phyloP scores from a whole-genome alignment of 1,140 invertebrate genomes.

The Drosophila subpulchrella region DNA sequence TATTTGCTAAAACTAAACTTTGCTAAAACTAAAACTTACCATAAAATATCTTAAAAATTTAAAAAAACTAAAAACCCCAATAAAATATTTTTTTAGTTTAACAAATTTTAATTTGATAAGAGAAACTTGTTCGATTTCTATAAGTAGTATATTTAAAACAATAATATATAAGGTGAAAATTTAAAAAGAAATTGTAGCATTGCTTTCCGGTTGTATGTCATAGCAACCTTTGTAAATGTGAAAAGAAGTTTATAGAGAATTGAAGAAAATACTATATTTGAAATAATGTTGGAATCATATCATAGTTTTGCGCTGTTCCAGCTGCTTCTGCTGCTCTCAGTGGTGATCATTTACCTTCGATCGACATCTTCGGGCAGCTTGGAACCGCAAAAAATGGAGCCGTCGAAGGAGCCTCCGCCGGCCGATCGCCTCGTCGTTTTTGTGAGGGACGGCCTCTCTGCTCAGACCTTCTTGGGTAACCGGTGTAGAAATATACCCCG shows the following conservation, averaged over 20 bases:
- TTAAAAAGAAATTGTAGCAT: too few relatives aligned
- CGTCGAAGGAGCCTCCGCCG: conserved; percentile 85
- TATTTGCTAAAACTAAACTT: too few relatives aligned
- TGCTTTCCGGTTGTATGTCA: background rate
- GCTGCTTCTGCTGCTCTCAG: conserved; percentile 85
- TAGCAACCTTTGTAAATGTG: background rate
- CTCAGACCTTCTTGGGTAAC: conserved; percentile 89
- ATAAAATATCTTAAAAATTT: too few relatives aligned
- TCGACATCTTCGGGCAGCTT: conserved; percentile 86
- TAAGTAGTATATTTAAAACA: too few relatives aligned
- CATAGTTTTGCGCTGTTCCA: conserved; percentile 78
- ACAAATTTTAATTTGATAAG: too few relatives aligned
- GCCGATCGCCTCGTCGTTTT: conserved; percentile 93
- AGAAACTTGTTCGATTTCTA: too few relatives aligned
- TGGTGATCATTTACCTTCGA: conserved; percentile 88
- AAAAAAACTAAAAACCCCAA: too few relatives aligned
- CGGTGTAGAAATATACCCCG: conserved; percentile 45
- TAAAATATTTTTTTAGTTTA: too few relatives aligned
- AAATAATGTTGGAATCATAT: conserved; percentile 23
- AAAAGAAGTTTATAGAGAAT: background rate
- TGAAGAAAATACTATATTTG: background rate
- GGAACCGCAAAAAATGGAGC: conserved; percentile 82
- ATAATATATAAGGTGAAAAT: too few relatives aligned
- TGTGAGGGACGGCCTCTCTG: conserved; percentile 94
- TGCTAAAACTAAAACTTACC: too few relatives aligned